Base-by-base conservation (phyloP, 1,140 invertebrate species). In the Drosophila neocordata region DNA sequence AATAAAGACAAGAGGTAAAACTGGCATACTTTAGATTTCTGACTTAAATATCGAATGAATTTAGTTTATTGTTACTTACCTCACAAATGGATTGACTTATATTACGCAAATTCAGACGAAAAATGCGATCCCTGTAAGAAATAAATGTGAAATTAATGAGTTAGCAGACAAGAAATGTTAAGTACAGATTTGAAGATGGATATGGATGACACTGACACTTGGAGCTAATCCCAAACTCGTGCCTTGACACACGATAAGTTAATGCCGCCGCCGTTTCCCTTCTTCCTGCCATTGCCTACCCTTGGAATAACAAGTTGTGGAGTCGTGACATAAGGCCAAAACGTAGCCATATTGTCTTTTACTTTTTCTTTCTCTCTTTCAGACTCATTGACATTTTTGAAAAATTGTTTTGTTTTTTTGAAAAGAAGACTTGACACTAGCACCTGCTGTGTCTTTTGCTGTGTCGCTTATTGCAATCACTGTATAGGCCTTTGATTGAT, bases 81-180 rank as follows among this genome's bases (percentile, higher is more conserved):
- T 95, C 94, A 87, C 95, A 95, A 87, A 95, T 93, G 69, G 94
- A 94, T 91, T 94, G 94, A 89, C 94, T 95, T 77, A 95, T 94
- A 92, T 95, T 95, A 89, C 93, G 93, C 92, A 95, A 92, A 92
- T 95, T 95, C 68, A 95, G 92, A 74, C 94, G 93, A 92, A 94
- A 94, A 77, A 95, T 93, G 89, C 94, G 93, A 93, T 95, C 95
- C 95, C 95, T 95, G 93, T 20, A 78, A 79, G 12, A 27, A 34
- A 55, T 44, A 65, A 77, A 77, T 65, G 74, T 22, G n/a, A 61
- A 48, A 48, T 48, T 20, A 48, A 48, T 48, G 41, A 75, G 65
- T 74, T 76, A 69, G 66, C 48, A 55, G 69, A 58, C 38, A 63
- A 59, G 65, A 69, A 77, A 77, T 65, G 51, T 74, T 74, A 68